Evolutionary conservation across 2,888 invertebrate genomes (phyloP), one percentile per base, ranked within the genome.

Genomic region (Branchellion lobata): DNA sequence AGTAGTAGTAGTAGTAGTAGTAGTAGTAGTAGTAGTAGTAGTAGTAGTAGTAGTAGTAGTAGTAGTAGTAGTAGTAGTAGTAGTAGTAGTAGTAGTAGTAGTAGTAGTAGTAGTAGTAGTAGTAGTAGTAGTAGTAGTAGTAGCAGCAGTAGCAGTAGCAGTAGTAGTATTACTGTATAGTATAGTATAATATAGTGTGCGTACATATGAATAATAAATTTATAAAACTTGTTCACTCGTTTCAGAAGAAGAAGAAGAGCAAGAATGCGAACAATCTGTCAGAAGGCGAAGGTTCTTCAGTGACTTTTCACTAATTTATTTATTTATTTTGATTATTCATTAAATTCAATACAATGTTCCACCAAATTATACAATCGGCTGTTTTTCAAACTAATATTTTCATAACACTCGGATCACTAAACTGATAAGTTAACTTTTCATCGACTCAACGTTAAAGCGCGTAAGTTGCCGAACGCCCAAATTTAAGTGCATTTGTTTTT

Each of bases 51-150:
- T 57, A 57, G 61, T 57, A 57, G 61, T 57, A 57, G 61, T 57
- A 78, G 65, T 65, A 78, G 61, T 65, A 78, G 78, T 65, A 78
- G 78, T 65, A 78, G 65, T 65, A 78, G 65, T 65, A 78, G 78
- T 65, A 78, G 78, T 65, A 78, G 65, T 65, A 78, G 65, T 65
- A 78, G 78, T 65, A 78, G 78, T 65, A 78, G 78, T 33, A 68
- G 65, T 65, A 68, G 65, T 65, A 78, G 78, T 65, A 78, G 78
- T 65, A 78, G 65, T 65, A 78, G 78, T 65, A 68, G 36, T 65
- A 68, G 78, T 65, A 51, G 65, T 33, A 78, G 78, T 65, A 68
- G 78, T 33, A 78, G 65, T 65, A 68, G 65, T 65, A 78, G 65
- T 65, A 51, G 78, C 31, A 68, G 65, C 31, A 68, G 65, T 65